phyloP scores from a whole-genome alignment of 2,113 vertebrate species.

The Chascanopsetta lugubris region DNA sequence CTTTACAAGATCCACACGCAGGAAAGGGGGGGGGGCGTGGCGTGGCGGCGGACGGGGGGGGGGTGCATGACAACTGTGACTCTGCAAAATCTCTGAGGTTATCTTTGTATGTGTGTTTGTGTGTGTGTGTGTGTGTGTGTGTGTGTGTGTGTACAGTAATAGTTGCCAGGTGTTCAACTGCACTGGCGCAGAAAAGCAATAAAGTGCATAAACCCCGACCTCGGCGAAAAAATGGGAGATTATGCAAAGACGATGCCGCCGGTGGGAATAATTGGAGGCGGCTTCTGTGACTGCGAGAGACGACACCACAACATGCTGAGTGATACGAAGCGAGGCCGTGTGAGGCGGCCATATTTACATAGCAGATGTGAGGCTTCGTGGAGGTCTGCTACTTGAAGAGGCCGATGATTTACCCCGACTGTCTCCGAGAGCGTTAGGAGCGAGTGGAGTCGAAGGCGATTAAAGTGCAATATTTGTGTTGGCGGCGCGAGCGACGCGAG shows the following conservation, averaged over 20 bases:
- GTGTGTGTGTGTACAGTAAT: slow-evolving; percentile 47
- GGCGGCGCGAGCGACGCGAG: slow-evolving; percentile 18
- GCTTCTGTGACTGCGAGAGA: slow-evolving; percentile 38
- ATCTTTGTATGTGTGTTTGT: slow-evolving; percentile 47
- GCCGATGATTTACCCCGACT: slow-evolving; percentile 59
- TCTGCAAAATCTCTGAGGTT: slow-evolving; percentile 31
- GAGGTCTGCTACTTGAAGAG: slow-evolving; percentile 75
- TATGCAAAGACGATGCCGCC: slow-evolving; percentile 21
- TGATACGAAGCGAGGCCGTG: slow-evolving; percentile 42
- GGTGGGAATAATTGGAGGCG: slow-evolving; percentile 25
- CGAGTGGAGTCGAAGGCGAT: slow-evolving; percentile 52
- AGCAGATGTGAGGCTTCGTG: slow-evolving; percentile 73
- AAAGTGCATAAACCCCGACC: slow-evolving; percentile 40
- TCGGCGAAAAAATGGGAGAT: slow-evolving; percentile 36
- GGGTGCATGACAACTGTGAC: slow-evolving; percentile 64
- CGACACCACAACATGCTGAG: slow-evolving; percentile 42
- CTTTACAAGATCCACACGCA: slow-evolving; percentile 57
- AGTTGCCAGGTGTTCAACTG: slow-evolving; percentile 51
- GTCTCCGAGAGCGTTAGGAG: slow-evolving; percentile 50
- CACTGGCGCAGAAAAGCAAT: slow-evolving; percentile 52
- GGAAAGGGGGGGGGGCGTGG: too few relatives aligned
- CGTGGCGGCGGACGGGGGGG: too few relatives aligned
- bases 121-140: slow-evolving; percentile 27
- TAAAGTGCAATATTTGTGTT: slow-evolving; percentile 36
- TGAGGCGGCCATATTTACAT: slow-evolving; percentile 57